These are phyloP conservation scores for Idaea biselata DNA, from an alignment of 2,888 invertebrate genomes.

Conservation along the genomic window DNA sequence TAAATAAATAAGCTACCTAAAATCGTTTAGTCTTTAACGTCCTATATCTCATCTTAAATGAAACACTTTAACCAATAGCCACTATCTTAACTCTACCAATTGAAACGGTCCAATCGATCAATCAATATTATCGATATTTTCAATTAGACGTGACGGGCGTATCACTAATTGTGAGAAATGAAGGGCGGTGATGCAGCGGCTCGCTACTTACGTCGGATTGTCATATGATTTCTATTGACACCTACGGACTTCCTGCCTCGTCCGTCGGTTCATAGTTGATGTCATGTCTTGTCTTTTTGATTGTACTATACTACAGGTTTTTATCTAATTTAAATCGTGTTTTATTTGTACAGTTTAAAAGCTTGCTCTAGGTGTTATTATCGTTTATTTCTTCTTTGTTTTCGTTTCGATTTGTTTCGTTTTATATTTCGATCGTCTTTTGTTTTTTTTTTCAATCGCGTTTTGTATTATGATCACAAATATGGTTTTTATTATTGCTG, in stretches of 20 bases:
- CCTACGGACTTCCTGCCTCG: conserved; percentile 11
- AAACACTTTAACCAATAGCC: conserved; percentile 16
- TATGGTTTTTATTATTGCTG: too few species aligned
- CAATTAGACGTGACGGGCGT: conserved; percentile 55
- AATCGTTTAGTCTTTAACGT: neutral
- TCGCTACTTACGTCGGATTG: conserved; percentile 15
- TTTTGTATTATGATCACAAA: too few species aligned
- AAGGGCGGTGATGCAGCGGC: conserved; percentile 32
- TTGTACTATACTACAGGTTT: neutral
- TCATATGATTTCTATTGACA: conserved; percentile 13
- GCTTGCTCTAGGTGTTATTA: neutral
- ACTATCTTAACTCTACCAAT: conserved; percentile 20
- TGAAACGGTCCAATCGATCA: conserved; percentile 61
- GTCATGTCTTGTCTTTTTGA: neutral
- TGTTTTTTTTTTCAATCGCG: too few species aligned
- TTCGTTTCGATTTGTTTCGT: too few species aligned
- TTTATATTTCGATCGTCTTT: too few species aligned
- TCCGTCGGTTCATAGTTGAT: neutral
- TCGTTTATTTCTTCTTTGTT: neutral
- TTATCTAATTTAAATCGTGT: neutral
- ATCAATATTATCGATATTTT: conserved; percentile 74
- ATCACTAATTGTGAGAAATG: conserved; percentile 52
- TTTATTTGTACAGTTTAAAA: neutral
- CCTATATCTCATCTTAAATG: conserved; percentile 2
- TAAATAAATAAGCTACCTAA: too few species aligned